Conservation (phyloP, 2,888 invertebrate species). For the Dione vanillae region DNA sequence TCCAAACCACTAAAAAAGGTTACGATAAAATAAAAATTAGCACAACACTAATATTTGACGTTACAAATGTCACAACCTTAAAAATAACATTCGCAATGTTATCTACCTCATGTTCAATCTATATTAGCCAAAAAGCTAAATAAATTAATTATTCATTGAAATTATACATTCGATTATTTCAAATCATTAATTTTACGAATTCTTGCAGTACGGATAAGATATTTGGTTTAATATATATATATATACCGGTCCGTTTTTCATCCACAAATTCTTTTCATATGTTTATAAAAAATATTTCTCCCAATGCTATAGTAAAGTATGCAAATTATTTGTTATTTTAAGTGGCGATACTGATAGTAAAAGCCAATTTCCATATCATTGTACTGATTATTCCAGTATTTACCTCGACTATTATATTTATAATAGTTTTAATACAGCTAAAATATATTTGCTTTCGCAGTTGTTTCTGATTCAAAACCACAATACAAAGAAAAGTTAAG, state of each 20-base stretch:
- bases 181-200: neutral
- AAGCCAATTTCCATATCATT: constrained; percentile 1
- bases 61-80: constrained; percentile 48
- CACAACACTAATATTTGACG: constrained; percentile 48
- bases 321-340: constrained; percentile 6
- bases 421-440: neutral
- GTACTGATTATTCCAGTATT: neutral
- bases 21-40: constrained; percentile 44
- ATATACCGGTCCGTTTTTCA: constrained; percentile 10
- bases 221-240: constrained; percentile 6
- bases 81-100: constrained; percentile 28
- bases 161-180: neutral
- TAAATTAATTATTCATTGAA: neutral
- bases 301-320: constrained; percentile 8
- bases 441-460: neutral
- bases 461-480: neutral
- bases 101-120: neutral
- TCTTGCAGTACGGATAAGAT: constrained; percentile 10
- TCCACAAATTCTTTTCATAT: neutral
- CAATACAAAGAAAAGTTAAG: neutral
- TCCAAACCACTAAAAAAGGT: constrained; percentile 30
- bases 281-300: neutral
- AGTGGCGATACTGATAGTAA: constrained; percentile 23
- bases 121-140: constrained; percentile 26
- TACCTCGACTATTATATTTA: too few species aligned